Percentiles rank a stretch among this genome's conserved stretches.
phyloP scores from a whole-genome alignment of 2,888 invertebrate genomes.

The Cataglyphis albicans region DNA sequence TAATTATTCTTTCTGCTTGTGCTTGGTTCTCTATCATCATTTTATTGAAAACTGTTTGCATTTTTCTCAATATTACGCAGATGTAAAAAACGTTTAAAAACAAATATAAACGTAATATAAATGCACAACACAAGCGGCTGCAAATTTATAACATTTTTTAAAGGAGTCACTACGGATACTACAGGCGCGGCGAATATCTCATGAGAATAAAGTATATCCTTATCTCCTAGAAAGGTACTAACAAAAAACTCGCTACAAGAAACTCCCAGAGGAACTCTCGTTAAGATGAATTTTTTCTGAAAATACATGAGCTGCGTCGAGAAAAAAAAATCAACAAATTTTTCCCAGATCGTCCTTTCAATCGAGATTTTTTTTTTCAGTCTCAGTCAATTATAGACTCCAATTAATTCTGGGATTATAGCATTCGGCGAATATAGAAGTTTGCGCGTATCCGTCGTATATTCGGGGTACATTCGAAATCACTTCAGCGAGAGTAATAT shows the following conservation, averaged over 20 bases:
- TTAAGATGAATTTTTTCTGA: constrained; percentile 10
- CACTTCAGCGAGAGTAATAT: constrained; percentile 4
- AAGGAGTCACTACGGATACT: background rate
- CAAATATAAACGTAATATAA: background rate
- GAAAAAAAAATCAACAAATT: background rate
- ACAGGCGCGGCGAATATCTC: background rate
- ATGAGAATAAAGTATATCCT: constrained; percentile 10
- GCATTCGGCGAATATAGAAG: constrained; percentile 7
- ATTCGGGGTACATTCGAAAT: background rate
- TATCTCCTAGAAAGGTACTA: background rate
- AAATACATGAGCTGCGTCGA: background rate
- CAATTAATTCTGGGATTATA: constrained; percentile 18
- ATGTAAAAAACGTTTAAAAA: constrained; percentile 1
- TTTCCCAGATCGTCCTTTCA: background rate
- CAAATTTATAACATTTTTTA: constrained; percentile 19
- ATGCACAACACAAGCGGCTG: background rate
- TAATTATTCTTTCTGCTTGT: background rate
- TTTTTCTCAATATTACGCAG: background rate
- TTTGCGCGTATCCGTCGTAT: background rate
- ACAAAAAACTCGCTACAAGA: background rate
- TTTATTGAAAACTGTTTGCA: background rate
- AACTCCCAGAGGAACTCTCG: constrained; percentile 15
- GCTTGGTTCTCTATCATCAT: background rate
- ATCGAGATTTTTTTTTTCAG: constrained; percentile 9
- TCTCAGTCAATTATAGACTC: constrained; percentile 24